phyloP scores from a whole-genome alignment of 2,113 vertebrate genomes.

The Prunella himalayana region DNA sequence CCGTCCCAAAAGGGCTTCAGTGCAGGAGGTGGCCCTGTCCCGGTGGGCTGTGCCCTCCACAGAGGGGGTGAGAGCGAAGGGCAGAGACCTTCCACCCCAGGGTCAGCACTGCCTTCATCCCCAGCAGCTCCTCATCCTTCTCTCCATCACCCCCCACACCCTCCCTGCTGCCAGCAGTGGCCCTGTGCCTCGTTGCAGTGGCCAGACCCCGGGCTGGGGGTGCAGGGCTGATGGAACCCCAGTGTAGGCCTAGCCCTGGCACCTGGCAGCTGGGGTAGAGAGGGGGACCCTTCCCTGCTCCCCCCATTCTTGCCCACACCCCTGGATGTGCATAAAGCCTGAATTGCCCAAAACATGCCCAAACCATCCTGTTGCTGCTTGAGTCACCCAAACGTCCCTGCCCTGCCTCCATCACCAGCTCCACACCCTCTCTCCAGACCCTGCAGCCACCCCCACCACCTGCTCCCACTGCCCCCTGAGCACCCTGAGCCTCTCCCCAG shows the following conservation, averaged over 20 bases:
- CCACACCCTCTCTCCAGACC: background rate
- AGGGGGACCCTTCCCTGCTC: background rate
- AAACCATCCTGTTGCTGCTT: background rate
- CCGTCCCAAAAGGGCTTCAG: rapidly evolving
- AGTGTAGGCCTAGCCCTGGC: rapidly evolving
- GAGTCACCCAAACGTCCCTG: background rate
- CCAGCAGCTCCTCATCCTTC: background rate
- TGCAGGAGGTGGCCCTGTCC: background rate
- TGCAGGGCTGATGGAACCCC: background rate
- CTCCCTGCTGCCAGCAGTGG: background rate
- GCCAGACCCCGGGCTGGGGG: rapidly evolving
- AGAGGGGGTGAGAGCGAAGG: rapidly evolving
- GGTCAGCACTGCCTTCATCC: rapidly evolving
- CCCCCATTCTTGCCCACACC: background rate
- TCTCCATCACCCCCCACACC: background rate
- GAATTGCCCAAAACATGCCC: background rate
- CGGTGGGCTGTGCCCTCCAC: rapidly evolving
- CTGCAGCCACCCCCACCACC: background rate
- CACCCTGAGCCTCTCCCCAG: rapidly evolving
- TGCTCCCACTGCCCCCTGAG: background rate
- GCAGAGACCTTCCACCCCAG: no score
- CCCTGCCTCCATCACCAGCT: background rate
- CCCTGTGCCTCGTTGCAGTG: rapidly evolving
- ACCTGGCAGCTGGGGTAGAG: no score
- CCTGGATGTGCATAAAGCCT: background rate